Percentiles rank a stretch among this genome's conserved stretches.
These are phyloP conservation scores for Forbesichthys agassizii DNA, from an alignment of 2,113 vertebrate genomes.

Conservation along the genomic window DNA sequence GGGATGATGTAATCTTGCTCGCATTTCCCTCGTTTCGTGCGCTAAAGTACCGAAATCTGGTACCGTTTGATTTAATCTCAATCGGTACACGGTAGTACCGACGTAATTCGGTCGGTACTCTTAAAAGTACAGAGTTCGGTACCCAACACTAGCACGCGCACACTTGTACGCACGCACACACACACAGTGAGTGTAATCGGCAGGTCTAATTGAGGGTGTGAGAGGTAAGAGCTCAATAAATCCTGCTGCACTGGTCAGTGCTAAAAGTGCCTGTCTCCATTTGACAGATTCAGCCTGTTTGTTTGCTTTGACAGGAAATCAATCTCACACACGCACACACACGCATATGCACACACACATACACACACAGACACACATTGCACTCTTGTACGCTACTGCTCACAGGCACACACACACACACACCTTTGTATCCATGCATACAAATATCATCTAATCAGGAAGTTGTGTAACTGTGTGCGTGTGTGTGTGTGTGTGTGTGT, in stretches of 20 bases:
- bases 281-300: conserved; percentile 53
- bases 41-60: too few relatives aligned
- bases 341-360: neutral
- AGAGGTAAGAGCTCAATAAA: conserved; percentile 60
- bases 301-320: conserved; percentile 57
- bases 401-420: neutral
- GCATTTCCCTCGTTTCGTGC: too few relatives aligned
- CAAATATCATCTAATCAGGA: conserved; percentile 39
- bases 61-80: too few relatives aligned
- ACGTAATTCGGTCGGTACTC: too few relatives aligned
- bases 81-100: too few relatives aligned
- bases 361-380: conserved; percentile 6
- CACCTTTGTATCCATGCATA: conserved; percentile 28
- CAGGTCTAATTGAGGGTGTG: conserved; percentile 63
- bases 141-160: neutral
- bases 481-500: too few relatives aligned
- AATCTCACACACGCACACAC: conserved; percentile 32
- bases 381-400: conserved; percentile 7
- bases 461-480: too few relatives aligned
- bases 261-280: conserved; percentile 43
- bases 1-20: too few relatives aligned
- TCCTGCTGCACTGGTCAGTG: conserved; percentile 47
- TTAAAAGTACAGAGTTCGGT: too few relatives aligned
- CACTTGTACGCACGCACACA: conserved; percentile 13
- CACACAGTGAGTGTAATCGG: conserved; percentile 18